Base-by-base conservation (phyloP, 2,113 vertebrate species). In the Rhinogobius similis region DNA sequence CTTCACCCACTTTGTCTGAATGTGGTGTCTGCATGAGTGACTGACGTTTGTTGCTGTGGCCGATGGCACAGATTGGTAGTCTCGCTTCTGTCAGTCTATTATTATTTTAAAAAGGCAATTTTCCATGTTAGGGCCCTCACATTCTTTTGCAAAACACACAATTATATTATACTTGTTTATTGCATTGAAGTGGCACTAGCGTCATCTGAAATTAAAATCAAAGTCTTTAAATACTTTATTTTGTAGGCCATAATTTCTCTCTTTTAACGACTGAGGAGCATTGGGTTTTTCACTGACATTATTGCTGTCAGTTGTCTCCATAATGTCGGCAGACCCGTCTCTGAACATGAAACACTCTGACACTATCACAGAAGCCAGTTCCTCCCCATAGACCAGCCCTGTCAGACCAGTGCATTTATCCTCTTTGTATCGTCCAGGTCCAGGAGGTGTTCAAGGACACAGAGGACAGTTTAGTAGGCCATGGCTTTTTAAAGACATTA, bases 401-500 rank as follows among this genome's bases (percentile, higher is more conserved):
- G 58, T 61, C 29, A 36, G 27, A n/a, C 27, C 27, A 18, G 9
- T 11, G 29, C 56, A 32, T 29, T 38, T 36, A 38, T 36, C 29
- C 58, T 61, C 10, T 38, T 11, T 61, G 18, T 36, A 61, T 10
- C 10, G 2, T 10, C 58, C 29, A 10, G 20, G 58, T 10, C 29
- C 29, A 36, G 5, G 21, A 36, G 8, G 29, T 36, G 58, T 61
- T 61, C 58, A 61, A 61, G 58, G 58, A 61, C 58, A 61, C 27
- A 36, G 29, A 20, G 29, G 29, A 29, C 9, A n/a, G 9, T 61
- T 61, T n/a, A 58, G 23, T 58, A 27, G 55, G 24, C 24, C 55
- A 29, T 10, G 13, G 12, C 13, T 27, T 56, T 29, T 24, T 56
- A 1, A 56, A 14, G 53, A 32, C 27, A n/a, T n/a, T n/a, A n/a